Percentiles rank a stretch among this genome's conserved stretches.
Evolutionary conservation across 2,797 vertebrate species (phyloP).

Genomic region (Xerus rutilus): DNA sequence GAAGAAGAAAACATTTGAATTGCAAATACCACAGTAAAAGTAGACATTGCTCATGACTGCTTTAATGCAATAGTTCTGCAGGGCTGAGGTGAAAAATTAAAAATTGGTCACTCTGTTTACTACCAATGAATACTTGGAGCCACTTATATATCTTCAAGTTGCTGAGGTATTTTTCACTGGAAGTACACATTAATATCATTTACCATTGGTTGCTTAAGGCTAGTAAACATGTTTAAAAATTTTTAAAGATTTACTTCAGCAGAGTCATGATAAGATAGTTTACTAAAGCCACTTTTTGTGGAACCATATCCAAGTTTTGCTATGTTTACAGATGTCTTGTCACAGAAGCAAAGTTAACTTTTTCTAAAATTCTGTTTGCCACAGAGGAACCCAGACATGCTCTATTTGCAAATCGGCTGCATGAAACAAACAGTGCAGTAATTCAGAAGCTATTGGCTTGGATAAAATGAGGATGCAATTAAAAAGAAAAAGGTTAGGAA

Average conservation of each 20-base stretch:
- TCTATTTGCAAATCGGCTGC: conserved; percentile 60
- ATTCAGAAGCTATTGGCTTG: conserved; percentile 59
- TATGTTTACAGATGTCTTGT: conserved; percentile 55
- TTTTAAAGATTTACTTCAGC: conserved; percentile 38
- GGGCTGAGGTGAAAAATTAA: conserved; percentile 20
- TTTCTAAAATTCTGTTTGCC: background rate
- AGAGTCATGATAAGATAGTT: conserved; percentile 30
- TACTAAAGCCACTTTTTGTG: conserved; percentile 55
- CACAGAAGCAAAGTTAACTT: conserved; percentile 67
- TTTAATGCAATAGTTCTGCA: conserved; percentile 17
- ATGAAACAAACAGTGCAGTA: conserved; percentile 16
- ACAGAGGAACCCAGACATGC: conserved; percentile 59
- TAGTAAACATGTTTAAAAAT: conserved; percentile 6
- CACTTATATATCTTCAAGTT: background rate
- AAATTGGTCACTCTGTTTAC: background rate
- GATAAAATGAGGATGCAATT: conserved; percentile 50
- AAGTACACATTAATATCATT: conserved; percentile 44
- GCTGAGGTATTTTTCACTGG: background rate
- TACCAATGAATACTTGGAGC: background rate
- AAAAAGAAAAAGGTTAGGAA: conserved; percentile 68
- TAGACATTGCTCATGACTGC: background rate
- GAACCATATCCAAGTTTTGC: conserved; percentile 45
- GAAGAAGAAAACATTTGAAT: conserved; percentile 58
- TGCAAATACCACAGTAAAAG: conserved; percentile 53
- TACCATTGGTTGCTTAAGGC: background rate